Evolutionary conservation across 2,888 invertebrate species (phyloP), one percentile per base, ranked within the genome.

Genomic region (Drosophila nr. perissopoda): DNA sequence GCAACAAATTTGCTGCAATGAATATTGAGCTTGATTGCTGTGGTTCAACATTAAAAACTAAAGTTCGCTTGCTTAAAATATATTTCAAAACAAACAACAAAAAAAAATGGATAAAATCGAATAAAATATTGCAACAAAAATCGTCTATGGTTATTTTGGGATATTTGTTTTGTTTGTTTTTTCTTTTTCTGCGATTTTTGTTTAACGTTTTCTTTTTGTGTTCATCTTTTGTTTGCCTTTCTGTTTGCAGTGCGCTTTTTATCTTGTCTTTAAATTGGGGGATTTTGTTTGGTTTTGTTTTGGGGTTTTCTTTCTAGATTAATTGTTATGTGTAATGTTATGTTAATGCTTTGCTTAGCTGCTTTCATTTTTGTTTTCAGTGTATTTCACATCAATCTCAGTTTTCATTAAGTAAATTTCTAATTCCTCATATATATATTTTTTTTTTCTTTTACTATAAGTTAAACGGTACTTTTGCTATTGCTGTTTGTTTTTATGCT

Each of bases 401-500:
- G 73, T 81, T 74, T 83, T 67, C 76, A 73, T 74, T 68, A 79
- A 77, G 77, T 89, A 76, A 73, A 72, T 78, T 79, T 87, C 71
- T 78, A 81, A 69, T 76, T 74, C 73, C 61, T 75, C 71, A 54
- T 53, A n/a, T 54, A 62, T 52, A 7, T 31, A 1, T 29, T 7
- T 67, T 65, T 61, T 59, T 73, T 73, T 72, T 60, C 63, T 68
- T 88, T 79, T 56, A 74, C 86, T 91, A 79, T 71, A 84, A 80
- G 83, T 89, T 90, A 73, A 80, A 81, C 73, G 81, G 76, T 90
- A 85, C 80, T 79, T 81, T 82, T 71, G 73, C 84, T 85, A 87
- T 89, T 85, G 84, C 84, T 83, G 84, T 82, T 83, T 74, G 69
- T 69, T 82, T 82, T 82, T 79, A 82, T 53, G 71, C 63, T 74